A percentile compares a stretch with the other conserved stretches of the same genome.
Conservation (phyloP, 64 coral and sea anemone species). For the Orbicella faveolata region DNA sequence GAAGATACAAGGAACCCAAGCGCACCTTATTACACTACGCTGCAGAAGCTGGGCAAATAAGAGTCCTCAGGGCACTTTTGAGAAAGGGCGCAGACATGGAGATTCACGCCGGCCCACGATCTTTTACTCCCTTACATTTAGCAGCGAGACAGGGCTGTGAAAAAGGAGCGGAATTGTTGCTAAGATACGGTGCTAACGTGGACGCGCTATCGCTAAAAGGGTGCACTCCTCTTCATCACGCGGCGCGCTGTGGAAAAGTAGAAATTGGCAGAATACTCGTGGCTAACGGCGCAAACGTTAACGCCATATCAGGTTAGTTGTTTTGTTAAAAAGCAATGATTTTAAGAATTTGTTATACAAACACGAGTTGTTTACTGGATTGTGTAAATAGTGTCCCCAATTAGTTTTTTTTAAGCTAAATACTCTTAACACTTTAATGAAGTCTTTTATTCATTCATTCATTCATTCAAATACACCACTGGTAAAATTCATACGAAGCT, state of each 20-base stretch:
- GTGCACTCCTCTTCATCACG: constrained; percentile 27
- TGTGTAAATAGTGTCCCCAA: too few relatives aligned
- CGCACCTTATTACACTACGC: constrained; percentile 18
- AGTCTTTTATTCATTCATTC: too few relatives aligned
- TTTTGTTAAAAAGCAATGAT: neutral
- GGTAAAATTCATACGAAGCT: too few relatives aligned
- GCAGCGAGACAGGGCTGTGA: constrained; percentile 2
- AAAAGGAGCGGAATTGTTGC: neutral
- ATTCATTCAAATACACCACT: too few relatives aligned
- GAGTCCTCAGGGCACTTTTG: constrained; percentile 5
- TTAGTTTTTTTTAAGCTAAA: too few relatives aligned
- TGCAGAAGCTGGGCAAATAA: neutral
- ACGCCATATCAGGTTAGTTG: constrained; percentile 4
- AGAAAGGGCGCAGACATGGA: neutral
- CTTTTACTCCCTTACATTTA: constrained; percentile 12
- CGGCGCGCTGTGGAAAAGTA: neutral
- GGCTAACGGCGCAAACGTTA: neutral
- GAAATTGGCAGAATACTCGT: constrained; percentile 31
- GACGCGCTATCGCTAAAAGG: neutral
- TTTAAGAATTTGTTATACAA: too few relatives aligned
- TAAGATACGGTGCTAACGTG: constrained; percentile 33
- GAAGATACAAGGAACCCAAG: constrained; percentile 5
- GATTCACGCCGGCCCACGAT: neutral
- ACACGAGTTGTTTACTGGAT: too few relatives aligned
- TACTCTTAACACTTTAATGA: too few relatives aligned